Percentiles rank a stretch among this genome's conserved stretches.
Evolutionary conservation across 2,888 invertebrate species (phyloP).

Genomic region (Xylocampa areola): DNA sequence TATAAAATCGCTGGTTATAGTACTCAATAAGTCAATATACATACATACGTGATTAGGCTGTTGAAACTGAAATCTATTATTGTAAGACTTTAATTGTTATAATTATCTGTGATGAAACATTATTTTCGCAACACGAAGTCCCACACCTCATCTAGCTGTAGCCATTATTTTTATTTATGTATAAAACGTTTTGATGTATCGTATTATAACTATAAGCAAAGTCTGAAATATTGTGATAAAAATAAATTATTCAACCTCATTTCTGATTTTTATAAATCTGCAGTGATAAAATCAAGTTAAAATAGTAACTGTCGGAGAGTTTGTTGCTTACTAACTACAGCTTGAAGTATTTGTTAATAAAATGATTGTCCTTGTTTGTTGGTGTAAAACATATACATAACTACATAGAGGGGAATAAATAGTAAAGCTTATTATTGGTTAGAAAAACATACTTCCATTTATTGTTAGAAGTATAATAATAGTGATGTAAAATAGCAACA

Average conservation of each 20-base stretch:
- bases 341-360: conserved; percentile 24
- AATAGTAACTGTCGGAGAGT: conserved; percentile 22
- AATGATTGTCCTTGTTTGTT: conserved; percentile 30
- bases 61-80: conserved; percentile 54
- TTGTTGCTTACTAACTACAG: conserved; percentile 30
- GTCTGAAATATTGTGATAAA: conserved; percentile 82
- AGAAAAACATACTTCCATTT: conserved; percentile 25
- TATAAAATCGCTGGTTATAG: conserved; percentile 36
- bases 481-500: conserved; percentile 23
- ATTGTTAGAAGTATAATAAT: conserved; percentile 31
- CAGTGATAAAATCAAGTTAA: conserved; percentile 56
- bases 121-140: conserved; percentile 59
- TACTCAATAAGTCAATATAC: conserved; percentile 19
- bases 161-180: conserved; percentile 67
- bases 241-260: conserved; percentile 74
- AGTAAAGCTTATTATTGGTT: conserved; percentile 13
- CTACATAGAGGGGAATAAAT: conserved; percentile 19
- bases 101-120: conserved; percentile 75
- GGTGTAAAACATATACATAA: conserved; percentile 17
- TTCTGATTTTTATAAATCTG: conserved; percentile 59
- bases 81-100: conserved; percentile 58
- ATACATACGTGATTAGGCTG: conserved; percentile 41
- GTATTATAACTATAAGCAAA: conserved; percentile 70
- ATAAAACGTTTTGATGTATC: conserved; percentile 67
- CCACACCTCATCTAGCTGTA: conserved; percentile 64